Base-by-base conservation (phyloP, 2,888 invertebrate genomes). In the Erebia aethiops region DNA sequence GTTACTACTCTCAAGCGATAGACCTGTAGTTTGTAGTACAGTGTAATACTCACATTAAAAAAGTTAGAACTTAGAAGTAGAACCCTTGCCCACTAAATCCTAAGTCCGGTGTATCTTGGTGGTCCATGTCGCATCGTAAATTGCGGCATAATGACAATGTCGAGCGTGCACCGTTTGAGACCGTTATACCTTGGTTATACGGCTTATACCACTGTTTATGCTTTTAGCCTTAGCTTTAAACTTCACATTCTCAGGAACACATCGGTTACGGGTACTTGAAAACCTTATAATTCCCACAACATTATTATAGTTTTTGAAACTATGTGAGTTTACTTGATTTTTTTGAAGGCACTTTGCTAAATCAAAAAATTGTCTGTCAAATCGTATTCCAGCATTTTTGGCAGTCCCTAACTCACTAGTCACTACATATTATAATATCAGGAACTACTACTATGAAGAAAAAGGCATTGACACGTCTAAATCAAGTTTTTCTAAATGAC, bases 61-160 rank as follows among this genome's bases (percentile, higher is more conserved):
- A 11, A 43, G 26, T 26, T 43, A 10, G 8, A 43, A 10, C 10
- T 43, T 43, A 10, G 9, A 43, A 43, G 43, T 43, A 8, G 11
- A 46, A 46, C 11, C 11, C 43, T 11, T 43, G 51, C 13, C 13
- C 11, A 46, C 46, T n/a, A 14, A 13, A n/a, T n/a, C 52, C 1
- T 18, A 16, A 54, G 54, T 26, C 56, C 5, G 56, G 4, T 7
- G 56, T 13, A 14, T 16, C 16, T 26, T 26, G 57, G 26, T 58
- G 41, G 60, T 41, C 41, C 16, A 43, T n/a, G 60, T 16, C 43
- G 16, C 41, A 43, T 60, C 60, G 60, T 41, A 60, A 60, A 60
- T 60, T 43, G 41, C 60, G 49, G n/a, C 14, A 46, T 49, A 62
- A 62, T 62, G 62, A 8, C 62, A 61, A 18, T 62, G 61, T 43